Percentiles rank a stretch among this genome's conserved stretches.
Conservation (phyloP, 2,797 vertebrate species). For the Cirrhinus molitorella region DNA sequence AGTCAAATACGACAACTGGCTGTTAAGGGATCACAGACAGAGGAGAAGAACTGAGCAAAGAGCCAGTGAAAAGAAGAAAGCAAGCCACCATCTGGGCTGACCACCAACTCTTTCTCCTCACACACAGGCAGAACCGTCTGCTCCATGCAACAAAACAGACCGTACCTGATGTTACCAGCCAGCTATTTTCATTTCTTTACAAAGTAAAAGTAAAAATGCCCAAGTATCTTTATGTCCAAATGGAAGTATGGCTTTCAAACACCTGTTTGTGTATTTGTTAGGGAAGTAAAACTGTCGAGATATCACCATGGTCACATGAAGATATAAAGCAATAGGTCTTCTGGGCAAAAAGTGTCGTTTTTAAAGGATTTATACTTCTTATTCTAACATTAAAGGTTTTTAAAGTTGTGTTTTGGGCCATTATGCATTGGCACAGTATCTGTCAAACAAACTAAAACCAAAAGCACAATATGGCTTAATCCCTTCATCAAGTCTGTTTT, state of each 20-base stretch:
- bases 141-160: neutral
- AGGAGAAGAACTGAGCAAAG: constrained; percentile 32
- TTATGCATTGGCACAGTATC: too few species aligned
- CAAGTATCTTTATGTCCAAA: neutral
- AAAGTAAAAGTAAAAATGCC: neutral
- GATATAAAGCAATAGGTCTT: too few species aligned
- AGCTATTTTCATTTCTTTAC: neutral
- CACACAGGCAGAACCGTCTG: constrained; percentile 18
- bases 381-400: too few species aligned
- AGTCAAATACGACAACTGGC: constrained; percentile 61
- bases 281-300: too few species aligned
- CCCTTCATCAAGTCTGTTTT: too few species aligned
- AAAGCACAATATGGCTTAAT: too few species aligned
- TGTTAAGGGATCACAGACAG: constrained; percentile 55
- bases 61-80: constrained; percentile 50
- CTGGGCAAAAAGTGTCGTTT: too few species aligned
- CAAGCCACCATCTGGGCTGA: constrained; percentile 52
- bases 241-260: neutral
- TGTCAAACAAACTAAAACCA: too few species aligned
- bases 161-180: neutral
- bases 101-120: constrained; percentile 33
- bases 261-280: neutral
- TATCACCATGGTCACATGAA: too few species aligned
- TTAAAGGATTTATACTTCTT: too few species aligned
- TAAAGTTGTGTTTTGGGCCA: too few species aligned